phyloP scores from a whole-genome alignment of 2,113 vertebrate genomes.

The Lynx canadensis region DNA sequence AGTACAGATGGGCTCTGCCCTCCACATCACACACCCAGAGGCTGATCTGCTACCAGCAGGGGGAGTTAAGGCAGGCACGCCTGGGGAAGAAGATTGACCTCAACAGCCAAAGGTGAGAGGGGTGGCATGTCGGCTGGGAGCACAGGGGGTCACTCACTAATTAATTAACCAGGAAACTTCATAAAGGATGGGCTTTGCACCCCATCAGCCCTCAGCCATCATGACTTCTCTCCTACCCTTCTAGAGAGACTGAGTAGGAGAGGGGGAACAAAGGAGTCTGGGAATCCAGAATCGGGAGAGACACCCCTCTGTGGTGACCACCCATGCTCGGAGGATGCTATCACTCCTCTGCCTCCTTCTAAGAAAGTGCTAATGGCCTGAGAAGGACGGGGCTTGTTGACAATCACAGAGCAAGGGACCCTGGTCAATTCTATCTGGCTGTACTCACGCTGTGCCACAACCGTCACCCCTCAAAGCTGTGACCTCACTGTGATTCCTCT shows the following conservation, averaged over 20 bases:
- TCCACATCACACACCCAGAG: neutral
- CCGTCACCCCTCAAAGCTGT: neutral
- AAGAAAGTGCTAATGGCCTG: neutral
- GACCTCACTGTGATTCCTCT: neutral
- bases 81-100: neutral
- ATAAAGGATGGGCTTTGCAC: neutral
- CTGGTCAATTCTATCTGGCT: neutral
- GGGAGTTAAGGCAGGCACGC: neutral
- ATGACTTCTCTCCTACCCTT: neutral
- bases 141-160: neutral
- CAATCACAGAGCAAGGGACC: neutral
- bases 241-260: neutral
- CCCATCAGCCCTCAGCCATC: neutral
- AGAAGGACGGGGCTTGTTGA: neutral
- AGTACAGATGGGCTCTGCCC: neutral
- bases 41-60: neutral
- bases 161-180: neutral
- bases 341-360: neutral
- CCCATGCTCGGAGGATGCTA: neutral
- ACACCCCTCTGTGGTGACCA: neutral
- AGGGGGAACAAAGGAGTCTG: neutral
- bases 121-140: neutral
- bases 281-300: neutral
- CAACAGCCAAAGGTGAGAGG: neutral
- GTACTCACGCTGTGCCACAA: neutral